Evolutionary conservation across 1,140 invertebrate genomes (phyloP).

Genomic region (Microplitis mediator): DNA sequence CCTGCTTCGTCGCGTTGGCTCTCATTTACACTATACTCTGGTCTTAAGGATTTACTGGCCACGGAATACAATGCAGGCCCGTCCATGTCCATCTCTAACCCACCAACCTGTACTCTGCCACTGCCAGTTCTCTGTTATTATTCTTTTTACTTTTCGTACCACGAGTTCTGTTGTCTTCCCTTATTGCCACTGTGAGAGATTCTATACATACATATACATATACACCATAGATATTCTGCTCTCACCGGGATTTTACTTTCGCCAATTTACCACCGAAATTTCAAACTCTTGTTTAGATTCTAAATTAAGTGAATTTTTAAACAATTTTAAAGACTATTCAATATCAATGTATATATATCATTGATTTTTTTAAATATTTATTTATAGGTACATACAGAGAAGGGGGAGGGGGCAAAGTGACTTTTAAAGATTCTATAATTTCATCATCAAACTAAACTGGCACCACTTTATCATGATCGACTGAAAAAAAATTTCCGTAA

Average conservation of each 20-base stretch:
- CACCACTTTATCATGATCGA: too few relatives aligned
- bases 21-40: conserved; percentile 59
- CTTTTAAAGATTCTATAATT: too few relatives aligned
- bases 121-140: neutral
- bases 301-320: neutral
- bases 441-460: too few relatives aligned
- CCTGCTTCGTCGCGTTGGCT: conserved; percentile 31
- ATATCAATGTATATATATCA: neutral
- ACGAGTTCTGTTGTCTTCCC: neutral
- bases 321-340: neutral
- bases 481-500: too few relatives aligned
- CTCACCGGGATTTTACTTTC: neutral
- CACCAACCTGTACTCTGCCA: neutral
- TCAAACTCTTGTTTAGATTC: conserved; percentile 6
- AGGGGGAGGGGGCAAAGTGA: too few relatives aligned
- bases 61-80: conserved; percentile 61
- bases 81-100: conserved; percentile 56
- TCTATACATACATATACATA: too few relatives aligned
- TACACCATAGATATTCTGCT: conserved; percentile 49
- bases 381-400: neutral
- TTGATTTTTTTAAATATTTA: too few relatives aligned
- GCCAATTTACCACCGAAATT: conserved; percentile 12
- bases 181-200: neutral
- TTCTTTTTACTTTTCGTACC: neutral
- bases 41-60: conserved; percentile 58